Base-by-base conservation (phyloP, 2,113 vertebrate species). In the Bambusicola thoracicus region DNA sequence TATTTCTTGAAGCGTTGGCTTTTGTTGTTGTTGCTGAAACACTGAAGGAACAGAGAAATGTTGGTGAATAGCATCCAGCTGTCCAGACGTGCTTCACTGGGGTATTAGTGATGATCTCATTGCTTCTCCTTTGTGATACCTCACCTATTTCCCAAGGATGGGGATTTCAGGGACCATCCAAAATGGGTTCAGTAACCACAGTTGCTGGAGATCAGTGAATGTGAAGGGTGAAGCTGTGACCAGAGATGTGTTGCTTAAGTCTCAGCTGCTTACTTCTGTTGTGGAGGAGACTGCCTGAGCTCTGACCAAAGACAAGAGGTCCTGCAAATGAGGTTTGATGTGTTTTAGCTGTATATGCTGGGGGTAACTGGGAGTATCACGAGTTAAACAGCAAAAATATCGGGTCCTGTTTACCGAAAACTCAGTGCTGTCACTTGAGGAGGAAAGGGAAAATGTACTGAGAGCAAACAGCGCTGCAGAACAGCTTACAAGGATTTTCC, bases 281-380 rank as follows among this genome's bases (percentile, higher is more conserved):
- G 3, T 9, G 62, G 49, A 63, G 38, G 32, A 84, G 53, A 11
- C 58, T 58, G 81, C 34, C 44, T 13, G 15, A 48, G 63, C 25
- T 30, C 61, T 48, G 74, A 20, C 27, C 43, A 9, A 29, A 51
- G 75, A 36, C 3, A 18, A 17, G 29, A 49, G 4, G 36, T 73
- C 58, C 56, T 21, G 4, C 43, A 7, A n/a, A 13, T 55, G 59
- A 58, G 41, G 5, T 53, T 46, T 25, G 69, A 8, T 9, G 14
- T 8, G 8, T 2, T 3, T 16, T 2, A 2, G 13, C 87, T 49
- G 25, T 32, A 44, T 0, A 0, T 20, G 34, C 69, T 51, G 13
- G 5, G 69, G 34, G 13, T 7, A 13, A 66, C 16, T 6, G 49
- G 0, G 15, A 70, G 46, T 32, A 58, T 19, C 46, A 13, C 11